These are phyloP conservation scores for Elysia crispata DNA, from an alignment of 2,888 invertebrate species.

Conservation along the genomic window DNA sequence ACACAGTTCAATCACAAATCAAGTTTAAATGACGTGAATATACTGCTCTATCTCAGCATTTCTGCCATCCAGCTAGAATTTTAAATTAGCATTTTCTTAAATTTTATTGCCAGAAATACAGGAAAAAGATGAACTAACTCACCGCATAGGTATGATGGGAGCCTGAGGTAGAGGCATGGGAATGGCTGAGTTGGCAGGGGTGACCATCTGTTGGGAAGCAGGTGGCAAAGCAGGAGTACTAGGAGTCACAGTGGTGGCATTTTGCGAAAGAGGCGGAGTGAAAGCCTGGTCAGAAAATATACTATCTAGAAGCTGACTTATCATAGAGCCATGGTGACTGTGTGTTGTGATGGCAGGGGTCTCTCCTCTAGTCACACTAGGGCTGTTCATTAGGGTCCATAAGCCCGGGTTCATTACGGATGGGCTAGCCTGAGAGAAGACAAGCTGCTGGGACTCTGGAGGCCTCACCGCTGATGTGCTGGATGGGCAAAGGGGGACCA, in stretches of 20 bases:
- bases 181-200: constrained; percentile 15
- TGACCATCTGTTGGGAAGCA: constrained; percentile 43
- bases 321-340: constrained; percentile 39
- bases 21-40: too few species aligned
- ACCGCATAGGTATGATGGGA: constrained; percentile 23
- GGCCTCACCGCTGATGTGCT: constrained; percentile 15
- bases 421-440: too few species aligned
- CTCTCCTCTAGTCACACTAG: constrained; percentile 10
- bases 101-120: too few species aligned
- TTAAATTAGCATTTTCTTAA: too few species aligned
- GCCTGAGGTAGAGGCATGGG: background rate
- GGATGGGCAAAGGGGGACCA: constrained; percentile 28
- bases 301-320: constrained; percentile 46
- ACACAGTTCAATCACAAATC: too few species aligned
- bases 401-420: too few species aligned
- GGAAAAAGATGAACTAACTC: background rate
- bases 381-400: background rate
- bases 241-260: background rate
- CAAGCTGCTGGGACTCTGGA: too few species aligned
- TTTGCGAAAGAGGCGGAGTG: background rate
- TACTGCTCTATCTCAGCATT: too few species aligned
- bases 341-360: background rate
- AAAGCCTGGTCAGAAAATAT: constrained; percentile 35
- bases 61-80: too few species aligned
- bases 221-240: constrained; percentile 36